phyloP scores from a whole-genome alignment of 2,888 invertebrate species.

The Spilarctia lutea region DNA sequence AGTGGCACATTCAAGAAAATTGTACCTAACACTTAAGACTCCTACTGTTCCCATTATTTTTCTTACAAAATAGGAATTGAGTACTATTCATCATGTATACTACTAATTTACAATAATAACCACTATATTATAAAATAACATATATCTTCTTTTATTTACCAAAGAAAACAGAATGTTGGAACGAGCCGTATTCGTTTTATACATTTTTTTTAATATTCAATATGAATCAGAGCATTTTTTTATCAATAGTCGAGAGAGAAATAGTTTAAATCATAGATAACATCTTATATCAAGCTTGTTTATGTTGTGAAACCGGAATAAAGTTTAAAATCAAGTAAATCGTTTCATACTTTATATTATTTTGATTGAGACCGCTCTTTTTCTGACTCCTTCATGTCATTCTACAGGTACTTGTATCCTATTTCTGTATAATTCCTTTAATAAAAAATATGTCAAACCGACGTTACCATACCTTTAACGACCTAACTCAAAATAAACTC shows the following conservation, averaged over 20 bases:
- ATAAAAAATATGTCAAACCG: neutral
- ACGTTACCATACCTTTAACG: neutral
- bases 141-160: no score
- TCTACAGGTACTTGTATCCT: neutral
- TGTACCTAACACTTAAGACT: neutral
- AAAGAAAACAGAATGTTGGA: no score
- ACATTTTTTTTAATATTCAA: no score
- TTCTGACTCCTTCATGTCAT: neutral
- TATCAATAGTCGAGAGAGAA: neutral
- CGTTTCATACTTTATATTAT: no score
- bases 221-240: no score
- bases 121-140: no score
- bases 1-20: neutral
- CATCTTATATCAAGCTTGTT: neutral
- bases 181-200: no score
- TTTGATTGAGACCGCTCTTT: neutral
- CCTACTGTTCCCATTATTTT: neutral
- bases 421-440: neutral
- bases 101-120: no score
- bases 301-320: neutral
- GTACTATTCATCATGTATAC: no score
- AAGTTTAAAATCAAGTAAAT: neutral
- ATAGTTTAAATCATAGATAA: neutral
- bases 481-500: neutral
- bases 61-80: no score